These are phyloP conservation scores for Nymphicus hollandicus DNA, from an alignment of 2,113 vertebrate species.

Conservation along the genomic window DNA sequence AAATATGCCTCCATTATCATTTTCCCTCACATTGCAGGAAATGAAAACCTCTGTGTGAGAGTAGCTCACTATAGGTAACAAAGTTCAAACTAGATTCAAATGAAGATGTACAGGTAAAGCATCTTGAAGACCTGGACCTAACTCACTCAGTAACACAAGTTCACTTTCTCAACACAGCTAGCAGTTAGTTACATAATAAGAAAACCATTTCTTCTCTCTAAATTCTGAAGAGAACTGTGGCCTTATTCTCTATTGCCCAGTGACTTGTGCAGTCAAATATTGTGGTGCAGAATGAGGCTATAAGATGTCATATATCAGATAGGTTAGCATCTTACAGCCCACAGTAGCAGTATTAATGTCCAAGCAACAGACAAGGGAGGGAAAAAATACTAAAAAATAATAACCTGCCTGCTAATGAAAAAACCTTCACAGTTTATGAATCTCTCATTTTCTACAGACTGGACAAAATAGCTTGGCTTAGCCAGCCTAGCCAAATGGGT, in stretches of 20 bases:
- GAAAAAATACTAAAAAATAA: background rate
- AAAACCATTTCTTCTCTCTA: background rate
- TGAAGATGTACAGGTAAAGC: background rate
- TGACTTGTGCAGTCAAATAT: background rate
- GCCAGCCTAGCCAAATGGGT: background rate
- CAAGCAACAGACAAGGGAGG: background rate
- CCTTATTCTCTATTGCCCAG: background rate
- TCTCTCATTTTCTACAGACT: background rate
- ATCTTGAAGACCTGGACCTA: background rate
- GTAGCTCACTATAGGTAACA: background rate
- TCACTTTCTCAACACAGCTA: background rate
- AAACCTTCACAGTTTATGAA: background rate
- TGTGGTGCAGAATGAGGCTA: background rate
- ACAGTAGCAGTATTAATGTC: background rate
- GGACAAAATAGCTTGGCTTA: background rate
- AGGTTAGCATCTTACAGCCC: background rate
- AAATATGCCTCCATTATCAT: slow-evolving; percentile 37
- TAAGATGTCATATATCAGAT: background rate
- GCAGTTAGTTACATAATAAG: background rate
- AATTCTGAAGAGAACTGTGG: background rate
- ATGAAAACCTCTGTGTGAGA: background rate
- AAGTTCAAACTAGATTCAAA: background rate
- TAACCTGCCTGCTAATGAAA: background rate
- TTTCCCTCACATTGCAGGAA: background rate
- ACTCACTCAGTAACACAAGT: background rate